Base-by-base conservation (phyloP, 2,888 invertebrate genomes). In the Drosophila multiciliata region DNA sequence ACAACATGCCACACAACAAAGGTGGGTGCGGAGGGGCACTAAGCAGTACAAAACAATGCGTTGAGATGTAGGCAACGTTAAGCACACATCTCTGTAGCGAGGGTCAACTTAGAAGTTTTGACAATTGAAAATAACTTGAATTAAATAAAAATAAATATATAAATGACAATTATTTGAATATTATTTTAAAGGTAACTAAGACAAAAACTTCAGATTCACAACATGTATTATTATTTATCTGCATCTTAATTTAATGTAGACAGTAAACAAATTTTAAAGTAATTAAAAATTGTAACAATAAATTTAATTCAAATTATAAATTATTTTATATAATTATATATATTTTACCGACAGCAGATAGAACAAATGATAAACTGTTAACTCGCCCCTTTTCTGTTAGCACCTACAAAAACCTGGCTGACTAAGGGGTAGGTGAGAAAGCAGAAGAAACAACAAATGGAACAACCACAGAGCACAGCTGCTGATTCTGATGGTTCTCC, bases 381-480 rank as follows among this genome's bases (percentile, higher is more conserved):
- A 26, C 52, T 35, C 33, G 35, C 45, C 78, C 79, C 78, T 73
- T 66, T 62, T 53, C 35, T n/a, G 49, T 63, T 65, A 63, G 61
- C 64, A 60, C 45, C 42, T 12, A 55, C 42, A 38, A 29, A 58
- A 72, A 75, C 68, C 76, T 73, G 68, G 49, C 36, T 53, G 64
- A 45, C 49, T 53, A 52, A 23, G n/a, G n/a, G 54, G 60, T 48
- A 66, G 73, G 71, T 67, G 49, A 17, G 57, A 72, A 68, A 71
- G 73, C 71, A 81, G 65, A 64, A 73, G 83, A 59, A 75, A 73
- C 81, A 81, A 75, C 84, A 82, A 80, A 73, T 82, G 66, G 57
- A 57, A 50, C 65, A 73, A 67, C 73, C 70, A 55, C 67, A 70
- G 71, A 66, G 77, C 83, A 71, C 70, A 78, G 71, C 75, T 74